A percentile compares a stretch with the other conserved stretches of the same genome.
Evolutionary conservation across 1,140 invertebrate species (phyloP).

Genomic region (Paralvinella palmiformis): DNA sequence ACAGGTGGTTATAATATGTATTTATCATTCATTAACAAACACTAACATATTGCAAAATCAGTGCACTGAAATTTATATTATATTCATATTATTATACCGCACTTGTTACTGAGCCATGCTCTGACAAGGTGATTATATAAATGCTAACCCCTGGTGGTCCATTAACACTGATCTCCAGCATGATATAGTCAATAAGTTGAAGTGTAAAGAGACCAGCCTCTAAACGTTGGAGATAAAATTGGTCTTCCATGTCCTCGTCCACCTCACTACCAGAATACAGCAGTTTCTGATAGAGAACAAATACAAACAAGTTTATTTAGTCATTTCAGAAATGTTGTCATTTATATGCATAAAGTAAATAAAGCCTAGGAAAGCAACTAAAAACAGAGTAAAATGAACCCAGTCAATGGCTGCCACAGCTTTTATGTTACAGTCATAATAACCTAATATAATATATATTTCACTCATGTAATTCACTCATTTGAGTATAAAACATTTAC

Average conservation of each 20-base stretch:
- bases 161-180: conserved; percentile 83
- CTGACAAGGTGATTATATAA: not conserved
- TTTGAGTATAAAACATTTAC: too few relatives aligned
- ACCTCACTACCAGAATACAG: conserved; percentile 29
- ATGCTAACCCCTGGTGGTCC: conserved; percentile 57
- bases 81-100: not conserved
- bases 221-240: conserved; percentile 78
- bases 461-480: too few relatives aligned
- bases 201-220: conserved; percentile 92
- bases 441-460: too few relatives aligned
- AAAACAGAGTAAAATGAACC: too few relatives aligned
- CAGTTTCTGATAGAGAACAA: not conserved
- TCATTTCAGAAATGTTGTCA: too few relatives aligned
- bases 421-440: too few relatives aligned
- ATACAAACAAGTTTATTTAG: not conserved
- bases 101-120: not conserved
- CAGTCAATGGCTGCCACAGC: too few relatives aligned
- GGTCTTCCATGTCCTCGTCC: conserved; percentile 65
- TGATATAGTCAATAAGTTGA: conserved; percentile 91
- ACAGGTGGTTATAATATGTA: too few relatives aligned
- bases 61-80: not conserved
- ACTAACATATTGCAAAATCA: not conserved
- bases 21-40: not conserved
- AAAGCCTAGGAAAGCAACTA: too few relatives aligned
- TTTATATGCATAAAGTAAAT: too few relatives aligned